Conservation (phyloP, 2,113 vertebrate genomes). For the Chelonoidis abingdonii region DNA sequence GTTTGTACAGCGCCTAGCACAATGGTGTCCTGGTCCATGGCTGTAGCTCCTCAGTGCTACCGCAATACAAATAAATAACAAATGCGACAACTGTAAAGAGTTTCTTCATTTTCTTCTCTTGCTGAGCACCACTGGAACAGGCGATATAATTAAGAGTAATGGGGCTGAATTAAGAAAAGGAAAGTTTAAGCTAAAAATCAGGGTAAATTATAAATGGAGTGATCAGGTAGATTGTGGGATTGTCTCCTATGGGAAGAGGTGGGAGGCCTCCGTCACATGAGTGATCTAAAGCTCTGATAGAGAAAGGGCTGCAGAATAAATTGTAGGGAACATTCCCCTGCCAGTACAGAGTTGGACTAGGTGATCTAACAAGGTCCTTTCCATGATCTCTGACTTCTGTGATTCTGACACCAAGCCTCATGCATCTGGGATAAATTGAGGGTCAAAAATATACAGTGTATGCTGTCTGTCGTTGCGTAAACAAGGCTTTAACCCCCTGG, state of each 20-base stretch:
- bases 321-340: not conserved
- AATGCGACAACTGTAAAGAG: not conserved
- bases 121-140: not conserved
- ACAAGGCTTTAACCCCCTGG: constrained; percentile 16
- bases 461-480: not conserved
- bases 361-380: not conserved
- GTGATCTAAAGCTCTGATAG: not conserved
- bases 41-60: not conserved
- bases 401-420: rapidly evolving
- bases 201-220: not conserved
- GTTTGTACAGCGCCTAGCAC: not conserved
- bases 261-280: not conserved
- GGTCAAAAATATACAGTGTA: not conserved
- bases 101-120: not conserved
- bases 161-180: not conserved
- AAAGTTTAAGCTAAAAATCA: not conserved
- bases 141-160: not conserved
- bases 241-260: rapidly evolving
- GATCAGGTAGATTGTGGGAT: not conserved
- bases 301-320: rapidly evolving
- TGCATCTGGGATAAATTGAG: not conserved
- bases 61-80: not conserved
- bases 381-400: not conserved
- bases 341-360: not conserved
- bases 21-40: not conserved